Percentiles rank a stretch among this genome's conserved stretches.
phyloP scores from a whole-genome alignment of 2,113 vertebrate species.

The Ceratotherium simum region DNA sequence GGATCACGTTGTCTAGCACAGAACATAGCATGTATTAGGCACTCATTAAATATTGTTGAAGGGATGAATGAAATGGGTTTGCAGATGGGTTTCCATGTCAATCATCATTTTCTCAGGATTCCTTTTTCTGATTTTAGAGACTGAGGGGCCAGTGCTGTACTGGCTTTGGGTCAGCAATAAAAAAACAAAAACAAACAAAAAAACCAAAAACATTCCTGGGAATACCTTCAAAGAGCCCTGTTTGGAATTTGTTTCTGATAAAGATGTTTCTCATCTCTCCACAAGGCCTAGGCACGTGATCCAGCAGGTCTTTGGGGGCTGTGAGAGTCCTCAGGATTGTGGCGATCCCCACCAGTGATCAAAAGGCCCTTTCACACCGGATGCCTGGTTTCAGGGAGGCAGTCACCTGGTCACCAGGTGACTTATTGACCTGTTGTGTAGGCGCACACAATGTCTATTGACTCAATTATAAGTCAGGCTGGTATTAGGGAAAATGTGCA shows the following conservation, averaged over 20 bases:
- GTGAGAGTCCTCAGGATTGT: background rate
- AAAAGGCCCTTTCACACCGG: background rate
- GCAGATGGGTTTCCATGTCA: background rate
- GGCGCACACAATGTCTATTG: background rate
- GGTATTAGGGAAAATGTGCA: background rate
- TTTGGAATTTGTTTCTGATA: constrained; percentile 31
- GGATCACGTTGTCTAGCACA: background rate
- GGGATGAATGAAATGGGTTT: background rate
- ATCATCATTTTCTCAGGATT: background rate
- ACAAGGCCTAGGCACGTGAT: background rate
- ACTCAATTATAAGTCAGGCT: background rate
- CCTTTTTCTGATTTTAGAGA: background rate
- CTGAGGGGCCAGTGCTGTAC: background rate
- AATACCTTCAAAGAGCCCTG: background rate
- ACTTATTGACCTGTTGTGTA: background rate
- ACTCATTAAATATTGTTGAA: background rate
- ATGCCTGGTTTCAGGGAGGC: background rate
- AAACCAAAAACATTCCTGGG: background rate
- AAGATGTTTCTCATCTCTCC: constrained; percentile 58
- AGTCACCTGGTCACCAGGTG: too few relatives aligned
- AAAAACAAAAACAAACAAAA: background rate
- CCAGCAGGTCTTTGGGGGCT: background rate
- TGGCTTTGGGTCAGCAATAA: background rate
- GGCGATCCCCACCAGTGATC: constrained; percentile 7
- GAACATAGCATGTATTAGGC: background rate